Evolutionary conservation across 1,140 invertebrate species (phyloP), one percentile per base, ranked within the genome.

Genomic region (Gerris buenoi): DNA sequence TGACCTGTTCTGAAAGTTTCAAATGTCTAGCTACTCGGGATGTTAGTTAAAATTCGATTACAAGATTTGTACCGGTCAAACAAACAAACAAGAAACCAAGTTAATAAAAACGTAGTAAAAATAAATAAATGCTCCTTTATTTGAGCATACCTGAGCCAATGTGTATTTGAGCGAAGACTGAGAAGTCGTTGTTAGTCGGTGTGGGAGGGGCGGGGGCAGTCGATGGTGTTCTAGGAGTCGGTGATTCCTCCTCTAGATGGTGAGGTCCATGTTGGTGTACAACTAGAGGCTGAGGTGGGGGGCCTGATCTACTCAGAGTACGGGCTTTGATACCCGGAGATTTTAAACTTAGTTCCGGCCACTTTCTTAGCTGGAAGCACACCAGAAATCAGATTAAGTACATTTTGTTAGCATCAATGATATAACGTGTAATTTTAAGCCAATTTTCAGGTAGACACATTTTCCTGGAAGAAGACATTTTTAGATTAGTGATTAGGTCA

Each of bases 261-360:
- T 66, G 65, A 25, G 56, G 58, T 27, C 27, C n/a, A 27, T 25
- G 26, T 18, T 56, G 66, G 63, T 29, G 23, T 46, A 67, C 64
- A 25, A 73, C 68, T 27, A 72, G 69, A n/a, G 72, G 73, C 33
- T 78, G 77, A 2, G 79, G 79, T 22, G 79, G 78, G 26, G 68
- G 78, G 77, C 75, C 79, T 75, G 13, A 66, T 27, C 65, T 62
- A 15, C 65, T 69, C 58, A 69, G 72, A 70, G 83, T 81, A 56
- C 84, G 81, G 0, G 89, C 86, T 76, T 95, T 94, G 65, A 94
- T 93, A 56, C 94, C 92, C 0, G 91, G 92, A 61, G 89, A 92
- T 77, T 96, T 96, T 62, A 95, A 76, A 68, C 86, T 86, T 68
- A 93, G 81, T 63, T 92, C 86, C 1, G 90, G 90, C 87, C 90